Evolutionary conservation across 2,113 vertebrate genomes (phyloP), one percentile per base, ranked within the genome.

Genomic region (Melanostigma gelatinosum): DNA sequence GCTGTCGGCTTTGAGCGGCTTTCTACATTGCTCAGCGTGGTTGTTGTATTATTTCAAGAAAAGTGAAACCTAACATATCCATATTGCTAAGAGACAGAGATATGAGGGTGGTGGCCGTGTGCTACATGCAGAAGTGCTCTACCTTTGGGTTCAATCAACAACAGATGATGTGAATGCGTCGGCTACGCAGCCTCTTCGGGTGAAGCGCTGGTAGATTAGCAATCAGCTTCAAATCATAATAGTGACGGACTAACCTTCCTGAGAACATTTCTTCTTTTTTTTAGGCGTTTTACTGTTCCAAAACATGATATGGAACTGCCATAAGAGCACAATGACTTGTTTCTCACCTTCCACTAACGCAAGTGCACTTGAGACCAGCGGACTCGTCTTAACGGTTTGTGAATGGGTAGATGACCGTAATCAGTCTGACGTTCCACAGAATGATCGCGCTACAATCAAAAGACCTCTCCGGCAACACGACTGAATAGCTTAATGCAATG

Each of bases 401-500:
- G 42, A 79, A 87, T 55, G 62, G 36, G 65, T 48, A 76, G 65
- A 88, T 4, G 70, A 87, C 66, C 55, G 32, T 36, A 78, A 80
- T 80, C 81, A 71, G 63, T 72, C 83, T 13, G 69, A 88, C 88
- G 87, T 89, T 91, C 85, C 80, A 88, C 74, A 52, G 83, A 89
- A 73, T 87, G 86, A 88, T 87, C 18, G 79, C 69, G 38, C 86
- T 85, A 90, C 88, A 92, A 88, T 90, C 87, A 76, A 82, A 60
- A 86, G 44, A 68, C 65, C 80, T 85, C 50, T 85, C 55, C 72
- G 73, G 77, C 69, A 85, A 91, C 77, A 79, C 34, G 6, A 81
- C 74, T 77, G 68, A 82, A 88, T 94, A 94, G 92, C 93, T 93
- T 94, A 94, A 93, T 92, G 92, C 85, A 85, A 91, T 94, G 92